Evolutionary conservation across 1,140 invertebrate species (phyloP), one percentile per base, ranked within the genome.

Genomic region (Anthonomus grandis): DNA sequence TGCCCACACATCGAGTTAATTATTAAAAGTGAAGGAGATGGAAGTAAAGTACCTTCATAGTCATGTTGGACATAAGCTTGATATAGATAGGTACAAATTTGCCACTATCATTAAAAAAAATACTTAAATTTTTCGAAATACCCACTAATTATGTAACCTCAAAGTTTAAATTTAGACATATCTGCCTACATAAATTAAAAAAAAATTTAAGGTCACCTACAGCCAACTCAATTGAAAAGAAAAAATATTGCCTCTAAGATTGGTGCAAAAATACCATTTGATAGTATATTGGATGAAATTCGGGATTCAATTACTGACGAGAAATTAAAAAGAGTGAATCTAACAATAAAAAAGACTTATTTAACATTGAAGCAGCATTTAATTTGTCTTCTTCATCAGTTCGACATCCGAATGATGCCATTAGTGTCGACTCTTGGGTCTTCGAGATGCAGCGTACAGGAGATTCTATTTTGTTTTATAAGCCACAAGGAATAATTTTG

Each of bases 281-380:
- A 49, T 36, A 37, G 5, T 21, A 49, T 49, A 10, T 49, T 49
- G 31, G 47, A 49, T 19, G 22, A 36, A n/a, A 23, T 49, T 8
- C 18, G 31, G 8, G 55, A 64, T 23, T 42, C 58, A 13, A n/a
- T 49, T 8, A 13, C 22, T n/a, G 22, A 36, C 23, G 9, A 12
- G n/a, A 10, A 17, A n/a, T 34, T 57, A 15, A 12, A 62, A 49
- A 46, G 56, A 41, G 23, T 58, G 1, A 55, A 58, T 42, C 36
- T 62, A 4, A 22, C 49, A 36, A 52, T 1, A 57, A 50, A 48
- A 60, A 60, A 48, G 52, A 63, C 27, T 31, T 60, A 5, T 53
- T 56, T 42, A 62, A 59, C 34, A 58, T 58, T 39, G 46, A 49
- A 45, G 1, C 19, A 34, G 21, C 21, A 13, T 49, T n/a, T 25